These are phyloP conservation scores for Sebastes diaconus DNA, from an alignment of 2,797 vertebrate species.

Conservation along the genomic window DNA sequence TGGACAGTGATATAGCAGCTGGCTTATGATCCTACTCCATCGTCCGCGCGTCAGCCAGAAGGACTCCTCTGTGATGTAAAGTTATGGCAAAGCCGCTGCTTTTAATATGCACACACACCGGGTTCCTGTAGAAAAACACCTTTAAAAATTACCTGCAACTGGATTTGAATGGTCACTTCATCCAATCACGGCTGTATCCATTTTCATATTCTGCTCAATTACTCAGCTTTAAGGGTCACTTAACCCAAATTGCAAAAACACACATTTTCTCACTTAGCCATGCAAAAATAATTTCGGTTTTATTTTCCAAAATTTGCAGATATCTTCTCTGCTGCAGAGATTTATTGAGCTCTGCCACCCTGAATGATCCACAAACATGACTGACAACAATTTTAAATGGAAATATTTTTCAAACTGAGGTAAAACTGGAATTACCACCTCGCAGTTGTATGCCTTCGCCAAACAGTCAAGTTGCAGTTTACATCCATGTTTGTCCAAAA, in stretches of 20 bases:
- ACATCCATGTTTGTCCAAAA: too few species aligned
- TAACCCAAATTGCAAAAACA: conserved; percentile 42
- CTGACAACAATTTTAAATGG: background rate
- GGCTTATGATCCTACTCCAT: conserved; percentile 6
- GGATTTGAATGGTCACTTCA: conserved; percentile 24
- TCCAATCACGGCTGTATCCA: conserved; percentile 24
- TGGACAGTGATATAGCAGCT: conserved; percentile 38
- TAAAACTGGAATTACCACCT: background rate
- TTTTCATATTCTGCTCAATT: conserved; percentile 57
- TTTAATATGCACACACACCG: background rate
- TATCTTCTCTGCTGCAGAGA: background rate
- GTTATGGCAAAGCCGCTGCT: background rate
- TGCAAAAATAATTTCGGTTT: conserved; percentile 42
- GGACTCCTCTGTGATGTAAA: background rate
- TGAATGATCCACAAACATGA: background rate
- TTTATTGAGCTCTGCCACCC: background rate
- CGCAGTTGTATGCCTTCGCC: too few species aligned
- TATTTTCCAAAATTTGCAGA: conserved; percentile 18
- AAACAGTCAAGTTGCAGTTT: too few species aligned
- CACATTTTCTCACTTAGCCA: conserved; percentile 53
- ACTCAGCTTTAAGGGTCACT: conserved; percentile 46
- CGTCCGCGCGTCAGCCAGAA: background rate
- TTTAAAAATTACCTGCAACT: background rate
- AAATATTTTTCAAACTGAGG: background rate
- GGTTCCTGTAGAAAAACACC: background rate